Evolutionary conservation across 2,797 vertebrate species (phyloP).

Genomic region (Stomatorhinus walkeri): DNA sequence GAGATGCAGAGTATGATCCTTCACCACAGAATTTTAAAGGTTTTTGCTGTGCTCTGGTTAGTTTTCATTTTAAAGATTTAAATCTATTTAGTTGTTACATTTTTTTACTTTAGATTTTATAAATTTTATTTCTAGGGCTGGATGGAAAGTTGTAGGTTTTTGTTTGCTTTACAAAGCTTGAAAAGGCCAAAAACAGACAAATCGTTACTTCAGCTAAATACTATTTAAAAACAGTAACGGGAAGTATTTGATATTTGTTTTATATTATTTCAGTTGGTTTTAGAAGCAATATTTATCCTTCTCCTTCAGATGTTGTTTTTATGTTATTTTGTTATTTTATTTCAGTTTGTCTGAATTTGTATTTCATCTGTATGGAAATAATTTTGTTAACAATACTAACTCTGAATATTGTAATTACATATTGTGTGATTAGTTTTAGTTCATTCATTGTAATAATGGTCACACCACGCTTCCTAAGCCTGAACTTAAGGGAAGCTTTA

Average conservation of each 20-base stretch:
- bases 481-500: background rate
- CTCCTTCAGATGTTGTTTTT: background rate
- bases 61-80: background rate
- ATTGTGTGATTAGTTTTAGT: background rate
- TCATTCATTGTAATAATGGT: background rate
- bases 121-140: background rate
- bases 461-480: background rate
- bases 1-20: background rate
- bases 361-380: background rate
- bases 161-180: background rate
- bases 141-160: background rate
- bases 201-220: background rate
- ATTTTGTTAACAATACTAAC: background rate
- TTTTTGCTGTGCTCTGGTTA: background rate
- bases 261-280: background rate
- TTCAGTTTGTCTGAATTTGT: too few species aligned
- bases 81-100: background rate
- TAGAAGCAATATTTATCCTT: background rate
- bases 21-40: background rate
- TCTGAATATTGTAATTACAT: background rate
- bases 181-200: background rate
- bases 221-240: background rate
- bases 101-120: background rate
- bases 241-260: background rate
- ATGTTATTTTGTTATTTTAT: background rate